phyloP scores from a whole-genome alignment of 2,797 vertebrate genomes.

The Artibeus lituratus region DNA sequence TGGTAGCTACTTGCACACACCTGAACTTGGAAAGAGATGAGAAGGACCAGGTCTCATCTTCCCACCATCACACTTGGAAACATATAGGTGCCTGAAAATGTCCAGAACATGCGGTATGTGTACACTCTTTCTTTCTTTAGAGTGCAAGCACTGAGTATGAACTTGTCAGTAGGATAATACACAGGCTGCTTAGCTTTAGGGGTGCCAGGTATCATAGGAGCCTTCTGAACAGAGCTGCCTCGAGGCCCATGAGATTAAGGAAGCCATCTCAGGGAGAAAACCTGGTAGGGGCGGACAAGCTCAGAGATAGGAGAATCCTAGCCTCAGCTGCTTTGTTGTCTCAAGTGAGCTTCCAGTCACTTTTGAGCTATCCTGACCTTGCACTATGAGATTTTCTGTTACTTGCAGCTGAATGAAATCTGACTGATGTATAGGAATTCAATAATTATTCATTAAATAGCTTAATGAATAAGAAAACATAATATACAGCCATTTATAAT shows the following conservation, averaged over 20 bases:
- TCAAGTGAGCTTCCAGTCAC: neutral
- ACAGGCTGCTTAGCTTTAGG: neutral
- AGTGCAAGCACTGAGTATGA: neutral
- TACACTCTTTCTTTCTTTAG: neutral
- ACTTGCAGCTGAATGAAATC: neutral
- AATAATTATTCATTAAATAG: neutral
- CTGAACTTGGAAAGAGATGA: neutral
- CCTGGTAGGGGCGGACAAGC: accelerated
- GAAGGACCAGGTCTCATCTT: neutral
- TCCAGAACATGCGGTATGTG: neutral
- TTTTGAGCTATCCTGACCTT: neutral
- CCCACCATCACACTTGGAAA: neutral
- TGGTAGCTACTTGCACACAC: neutral
- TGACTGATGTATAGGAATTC: neutral
- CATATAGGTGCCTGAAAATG: neutral
- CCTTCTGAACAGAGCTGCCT: neutral
- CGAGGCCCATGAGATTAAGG: neutral
- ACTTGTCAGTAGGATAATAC: neutral
- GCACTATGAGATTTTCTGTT: neutral
- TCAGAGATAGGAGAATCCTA: neutral
- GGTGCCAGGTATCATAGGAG: neutral
- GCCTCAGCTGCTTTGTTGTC: neutral
- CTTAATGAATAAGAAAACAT: neutral
- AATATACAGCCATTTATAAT: neutral
- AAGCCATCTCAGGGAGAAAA: neutral